Conservation (phyloP, 2,113 vertebrate genomes). For the Oncorhynchus kisutch region DNA sequence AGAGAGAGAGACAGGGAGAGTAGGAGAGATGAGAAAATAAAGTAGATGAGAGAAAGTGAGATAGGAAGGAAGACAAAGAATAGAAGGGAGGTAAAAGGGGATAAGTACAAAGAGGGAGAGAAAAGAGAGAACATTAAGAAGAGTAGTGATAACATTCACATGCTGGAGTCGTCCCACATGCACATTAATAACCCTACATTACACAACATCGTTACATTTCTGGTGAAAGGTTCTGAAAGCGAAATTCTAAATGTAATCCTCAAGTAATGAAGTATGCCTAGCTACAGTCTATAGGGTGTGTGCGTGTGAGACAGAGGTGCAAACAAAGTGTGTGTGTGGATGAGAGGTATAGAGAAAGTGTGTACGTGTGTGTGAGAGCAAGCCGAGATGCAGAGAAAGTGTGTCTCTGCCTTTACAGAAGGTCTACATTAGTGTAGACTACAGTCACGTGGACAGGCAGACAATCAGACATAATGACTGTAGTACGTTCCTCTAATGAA, state of each 20-base stretch:
- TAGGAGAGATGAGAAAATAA: constrained; percentile 19
- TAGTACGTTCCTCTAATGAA: constrained; percentile 48
- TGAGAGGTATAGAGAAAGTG: background rate
- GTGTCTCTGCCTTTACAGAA: background rate
- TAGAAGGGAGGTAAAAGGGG: background rate
- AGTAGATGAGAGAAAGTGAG: constrained; percentile 27
- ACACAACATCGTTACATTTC: too few species aligned
- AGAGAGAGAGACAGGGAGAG: constrained; percentile 6
- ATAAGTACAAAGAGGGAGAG: background rate
- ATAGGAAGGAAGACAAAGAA: background rate
- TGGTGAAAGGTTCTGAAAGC: too few species aligned
- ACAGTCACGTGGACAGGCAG: constrained; percentile 45
- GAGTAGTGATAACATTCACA: background rate
- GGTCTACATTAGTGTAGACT: constrained; percentile 48
- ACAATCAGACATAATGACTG: constrained; percentile 47
- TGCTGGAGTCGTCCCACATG: background rate
- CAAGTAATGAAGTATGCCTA: constrained; percentile 9
- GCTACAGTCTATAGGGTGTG: too few species aligned
- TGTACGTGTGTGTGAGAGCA: constrained; percentile 1
- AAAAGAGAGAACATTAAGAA: constrained; percentile 12
- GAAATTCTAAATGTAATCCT: too few species aligned
- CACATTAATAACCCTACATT: too few species aligned
- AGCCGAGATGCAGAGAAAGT: constrained; percentile 4
- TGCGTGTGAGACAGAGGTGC: background rate
- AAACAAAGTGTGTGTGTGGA: constrained; percentile 3